A percentile compares a stretch with the other conserved stretches of the same genome.
These are phyloP conservation scores for Willisornis vidua DNA, from an alignment of 2,113 vertebrate genomes.

Conservation along the genomic window DNA sequence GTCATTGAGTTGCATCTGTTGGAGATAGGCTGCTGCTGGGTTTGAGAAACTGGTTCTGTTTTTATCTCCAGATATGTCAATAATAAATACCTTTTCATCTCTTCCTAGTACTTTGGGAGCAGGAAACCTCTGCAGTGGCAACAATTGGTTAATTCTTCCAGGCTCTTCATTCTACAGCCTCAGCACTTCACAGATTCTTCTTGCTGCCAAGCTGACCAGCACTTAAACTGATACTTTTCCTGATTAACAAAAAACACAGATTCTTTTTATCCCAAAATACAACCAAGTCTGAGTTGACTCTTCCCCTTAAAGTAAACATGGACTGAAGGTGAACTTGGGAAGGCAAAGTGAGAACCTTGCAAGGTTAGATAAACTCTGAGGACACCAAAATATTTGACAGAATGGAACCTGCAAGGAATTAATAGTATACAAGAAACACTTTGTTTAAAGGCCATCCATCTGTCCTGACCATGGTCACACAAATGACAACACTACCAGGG, in stretches of 20 bases:
- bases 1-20: conserved; percentile 20
- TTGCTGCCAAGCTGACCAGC: not conserved
- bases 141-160: not conserved
- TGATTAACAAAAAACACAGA: not conserved
- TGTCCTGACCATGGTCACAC: not conserved
- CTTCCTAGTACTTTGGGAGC: not conserved
- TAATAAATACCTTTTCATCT: not conserved
- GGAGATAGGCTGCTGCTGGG: not conserved
- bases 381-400: not conserved
- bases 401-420: not conserved
- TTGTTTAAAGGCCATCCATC: not conserved
- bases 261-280: not conserved
- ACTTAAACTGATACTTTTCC: not conserved
- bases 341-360: not conserved
- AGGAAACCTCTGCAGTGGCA: not conserved
- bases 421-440: accelerated
- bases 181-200: not conserved
- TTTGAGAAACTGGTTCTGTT: not conserved
- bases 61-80: not conserved
- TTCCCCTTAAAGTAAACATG: not conserved
- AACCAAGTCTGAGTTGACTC: not conserved
- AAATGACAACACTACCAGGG: not conserved
- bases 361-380: not conserved
- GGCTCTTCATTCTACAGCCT: not conserved
- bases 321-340: not conserved